Evolutionary conservation across 2,113 vertebrate species (phyloP).

Genomic region (Suricata suricatta): DNA sequence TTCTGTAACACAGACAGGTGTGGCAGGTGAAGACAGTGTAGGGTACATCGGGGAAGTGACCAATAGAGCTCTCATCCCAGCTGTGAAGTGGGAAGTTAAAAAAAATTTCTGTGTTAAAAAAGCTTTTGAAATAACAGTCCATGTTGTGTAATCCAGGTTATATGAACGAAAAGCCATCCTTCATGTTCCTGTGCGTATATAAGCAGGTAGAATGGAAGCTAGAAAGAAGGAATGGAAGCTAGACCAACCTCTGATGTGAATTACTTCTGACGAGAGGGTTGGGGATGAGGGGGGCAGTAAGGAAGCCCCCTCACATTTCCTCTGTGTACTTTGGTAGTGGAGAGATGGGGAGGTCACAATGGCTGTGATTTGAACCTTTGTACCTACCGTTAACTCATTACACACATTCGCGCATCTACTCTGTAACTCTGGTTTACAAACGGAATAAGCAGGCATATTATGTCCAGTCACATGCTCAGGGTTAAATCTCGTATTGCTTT

Average conservation of each 20-base stretch:
- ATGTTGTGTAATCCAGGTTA: too few species aligned
- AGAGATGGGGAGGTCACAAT: neutral
- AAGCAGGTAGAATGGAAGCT: neutral
- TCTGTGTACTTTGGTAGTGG: neutral
- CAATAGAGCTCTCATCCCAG: neutral
- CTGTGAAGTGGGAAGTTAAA: too few species aligned
- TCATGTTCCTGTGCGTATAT: neutral
- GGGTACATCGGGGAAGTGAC: neutral
- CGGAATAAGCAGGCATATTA: neutral
- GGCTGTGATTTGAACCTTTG: neutral
- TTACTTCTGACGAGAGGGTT: neutral
- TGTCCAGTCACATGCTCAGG: neutral
- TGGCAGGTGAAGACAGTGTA: neutral
- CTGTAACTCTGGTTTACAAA: neutral
- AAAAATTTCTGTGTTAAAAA: too few species aligned
- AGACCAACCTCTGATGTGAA: neutral
- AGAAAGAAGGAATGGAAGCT: too few species aligned
- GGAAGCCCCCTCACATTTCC: neutral
- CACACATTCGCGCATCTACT: neutral
- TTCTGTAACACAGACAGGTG: neutral
- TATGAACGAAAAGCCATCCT: too few species aligned
- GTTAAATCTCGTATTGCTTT: neutral
- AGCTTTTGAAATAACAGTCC: too few species aligned
- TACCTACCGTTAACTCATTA: neutral
- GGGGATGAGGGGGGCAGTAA: neutral